Base-by-base conservation (phyloP, 2,888 invertebrate species). In the Temnothorax ravouxi region DNA sequence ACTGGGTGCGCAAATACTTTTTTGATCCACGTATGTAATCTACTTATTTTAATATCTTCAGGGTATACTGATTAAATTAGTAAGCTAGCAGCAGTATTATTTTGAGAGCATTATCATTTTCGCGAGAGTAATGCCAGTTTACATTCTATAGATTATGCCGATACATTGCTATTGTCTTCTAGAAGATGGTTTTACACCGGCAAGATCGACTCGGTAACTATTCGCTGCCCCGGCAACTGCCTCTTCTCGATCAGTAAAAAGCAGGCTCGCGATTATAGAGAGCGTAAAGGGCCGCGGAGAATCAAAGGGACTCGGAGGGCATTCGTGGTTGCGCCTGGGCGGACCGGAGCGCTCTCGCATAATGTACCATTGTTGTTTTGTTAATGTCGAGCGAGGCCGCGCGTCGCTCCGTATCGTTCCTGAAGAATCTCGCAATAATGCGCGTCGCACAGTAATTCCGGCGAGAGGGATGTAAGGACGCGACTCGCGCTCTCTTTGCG, bases 321-420 rank as follows among this genome's bases (percentile, higher is more conserved):
- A 21, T 72, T 83, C 79, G 74, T 79, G 75, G 75, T 66, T 52
- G 38, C 38, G 47, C 21, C 59, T 34, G 44, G 59, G 44, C 74
- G 56, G 72, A 50, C 8, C 56, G 54, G 29, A 21, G 44, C 18
- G 29, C 25, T 84, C 80, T 62, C 84, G 87, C 84, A 89, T 88
- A 88, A 88, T 89, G 84, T 80, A 56, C 83, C 69, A 89, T 88
- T 86, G 87, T 89, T 85, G 83, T 74, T 87, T 66, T 72, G 77
- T 38, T 62, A 84, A 75, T 86, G 83, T 69, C 34, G 61, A 79
- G 77, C 61, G 56, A 52, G n/a, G n/a, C 82, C 59, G 69, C 11
- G 13, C 13, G 13, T 50, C 15, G 38, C 21, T 66, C 66, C 44
- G 21, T 84, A 83, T 87, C 88, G 75, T 84, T 85, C 59, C 34